Conservation (phyloP, 2,113 vertebrate genomes). For the Mormyrus lacerda region DNA sequence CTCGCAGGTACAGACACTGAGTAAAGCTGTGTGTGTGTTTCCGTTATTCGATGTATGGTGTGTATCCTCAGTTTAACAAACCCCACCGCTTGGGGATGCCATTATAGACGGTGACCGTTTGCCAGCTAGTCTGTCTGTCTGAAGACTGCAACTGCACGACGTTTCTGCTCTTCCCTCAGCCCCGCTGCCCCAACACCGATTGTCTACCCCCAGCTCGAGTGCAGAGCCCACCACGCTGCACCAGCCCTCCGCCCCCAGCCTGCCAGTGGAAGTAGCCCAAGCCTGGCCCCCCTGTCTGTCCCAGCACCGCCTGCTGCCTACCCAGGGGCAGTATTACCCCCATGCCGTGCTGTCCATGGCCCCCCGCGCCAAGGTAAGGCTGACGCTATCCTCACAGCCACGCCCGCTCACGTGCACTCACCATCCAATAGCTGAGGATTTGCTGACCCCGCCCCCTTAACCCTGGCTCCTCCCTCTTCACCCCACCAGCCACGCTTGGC, state of each 20-base stretch:
- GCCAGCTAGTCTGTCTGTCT: neutral
- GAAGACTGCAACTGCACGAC: neutral
- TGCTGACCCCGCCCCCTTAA: neutral
- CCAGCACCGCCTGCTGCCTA: neutral
- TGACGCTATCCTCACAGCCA: neutral
- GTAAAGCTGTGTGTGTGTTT: neutral
- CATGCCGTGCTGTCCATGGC: conserved; percentile 29
- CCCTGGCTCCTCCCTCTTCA: neutral
- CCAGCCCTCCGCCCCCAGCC: neutral
- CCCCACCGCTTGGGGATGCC: neutral
- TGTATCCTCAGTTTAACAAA: neutral
- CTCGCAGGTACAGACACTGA: neutral
- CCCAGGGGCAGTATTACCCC: conserved; percentile 32
- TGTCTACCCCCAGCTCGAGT: neutral
- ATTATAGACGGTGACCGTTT: neutral
- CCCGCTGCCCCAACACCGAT: neutral
- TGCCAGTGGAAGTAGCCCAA: conserved; percentile 6
- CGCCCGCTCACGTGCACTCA: neutral
- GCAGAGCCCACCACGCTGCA: neutral
- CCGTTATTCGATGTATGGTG: neutral
- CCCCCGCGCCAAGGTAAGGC: conserved; percentile 48
- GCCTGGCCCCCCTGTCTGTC: conserved; percentile 42
- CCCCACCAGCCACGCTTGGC: conserved; percentile 32
- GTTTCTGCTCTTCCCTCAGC: neutral
- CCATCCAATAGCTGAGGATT: too few species aligned